Evolutionary conservation across 2,888 invertebrate genomes (phyloP).

Genomic region (Copidosoma aretas): DNA sequence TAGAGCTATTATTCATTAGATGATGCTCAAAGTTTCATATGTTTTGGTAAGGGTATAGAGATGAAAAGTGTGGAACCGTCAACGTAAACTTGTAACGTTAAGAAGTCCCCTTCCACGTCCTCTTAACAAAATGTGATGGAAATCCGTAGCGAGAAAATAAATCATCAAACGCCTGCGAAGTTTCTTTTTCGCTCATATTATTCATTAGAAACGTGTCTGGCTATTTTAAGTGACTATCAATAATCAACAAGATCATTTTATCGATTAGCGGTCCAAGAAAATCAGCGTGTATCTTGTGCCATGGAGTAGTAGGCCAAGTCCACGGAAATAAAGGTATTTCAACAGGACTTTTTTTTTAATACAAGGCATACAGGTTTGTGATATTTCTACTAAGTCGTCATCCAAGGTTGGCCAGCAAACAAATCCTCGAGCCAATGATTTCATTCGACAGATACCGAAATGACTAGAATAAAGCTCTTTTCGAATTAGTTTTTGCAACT

Average conservation of each 20-base stretch:
- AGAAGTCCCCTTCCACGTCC: too few species aligned
- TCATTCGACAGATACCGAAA: slow-evolving; percentile 45
- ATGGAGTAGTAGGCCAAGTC: not conserved
- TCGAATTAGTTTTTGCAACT: slow-evolving; percentile 26
- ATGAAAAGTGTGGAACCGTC: too few species aligned
- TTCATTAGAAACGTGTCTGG: not conserved
- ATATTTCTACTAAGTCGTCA: slow-evolving; percentile 45
- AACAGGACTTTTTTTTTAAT: slow-evolving; percentile 31
- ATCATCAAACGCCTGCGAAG: slow-evolving; percentile 41
- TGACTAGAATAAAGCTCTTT: slow-evolving; percentile 45
- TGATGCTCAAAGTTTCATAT: too few species aligned
- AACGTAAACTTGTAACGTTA: too few species aligned
- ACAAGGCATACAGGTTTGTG: slow-evolving; percentile 44
- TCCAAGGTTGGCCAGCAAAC: slow-evolving; percentile 46
- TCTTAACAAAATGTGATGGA: slow-evolving; percentile 42
- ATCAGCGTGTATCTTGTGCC: not conserved
- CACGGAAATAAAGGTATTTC: not conserved
- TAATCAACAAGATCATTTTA: too few species aligned
- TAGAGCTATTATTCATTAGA: too few species aligned
- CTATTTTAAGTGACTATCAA: too few species aligned
- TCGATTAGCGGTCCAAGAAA: not conserved
- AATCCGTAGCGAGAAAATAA: slow-evolving; percentile 45
- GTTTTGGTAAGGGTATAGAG: too few species aligned
- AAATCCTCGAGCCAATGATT: slow-evolving; percentile 44
- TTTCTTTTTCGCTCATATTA: slow-evolving; percentile 41